These are phyloP conservation scores for Tragelaphus strepsiceros DNA, from an alignment of 2,113 vertebrate species.

Conservation along the genomic window DNA sequence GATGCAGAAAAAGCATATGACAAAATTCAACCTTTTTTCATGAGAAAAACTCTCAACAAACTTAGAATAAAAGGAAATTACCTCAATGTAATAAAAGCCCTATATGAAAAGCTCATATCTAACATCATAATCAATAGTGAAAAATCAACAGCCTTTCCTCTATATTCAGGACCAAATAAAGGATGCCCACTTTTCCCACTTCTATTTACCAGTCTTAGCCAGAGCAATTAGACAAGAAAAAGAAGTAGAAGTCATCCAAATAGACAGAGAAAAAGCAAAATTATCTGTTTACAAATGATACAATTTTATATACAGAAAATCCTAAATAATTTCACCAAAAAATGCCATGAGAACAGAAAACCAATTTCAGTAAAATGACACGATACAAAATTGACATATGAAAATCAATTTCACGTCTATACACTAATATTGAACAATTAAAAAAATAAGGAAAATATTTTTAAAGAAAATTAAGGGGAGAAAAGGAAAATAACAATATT, in stretches of 20 bases:
- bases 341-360: background rate
- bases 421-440: background rate
- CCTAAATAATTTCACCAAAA: background rate
- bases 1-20: background rate
- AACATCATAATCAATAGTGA: background rate
- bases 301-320: background rate
- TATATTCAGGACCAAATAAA: background rate
- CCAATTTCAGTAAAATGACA: background rate
- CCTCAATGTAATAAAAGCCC: background rate
- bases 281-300: background rate
- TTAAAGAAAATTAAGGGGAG: background rate
- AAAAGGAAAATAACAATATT: background rate
- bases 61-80: background rate
- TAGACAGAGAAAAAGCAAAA: background rate
- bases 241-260: background rate
- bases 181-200: background rate
- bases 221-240: background rate
- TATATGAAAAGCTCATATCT: background rate
- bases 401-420: background rate
- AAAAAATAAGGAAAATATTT: background rate
- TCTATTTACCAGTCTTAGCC: background rate
- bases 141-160: background rate
- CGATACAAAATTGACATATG: background rate
- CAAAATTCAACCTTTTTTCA: background rate
- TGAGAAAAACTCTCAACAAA: background rate